phyloP scores from a whole-genome alignment of 2,797 vertebrate genomes.

The Pelodytes ibericus region DNA sequence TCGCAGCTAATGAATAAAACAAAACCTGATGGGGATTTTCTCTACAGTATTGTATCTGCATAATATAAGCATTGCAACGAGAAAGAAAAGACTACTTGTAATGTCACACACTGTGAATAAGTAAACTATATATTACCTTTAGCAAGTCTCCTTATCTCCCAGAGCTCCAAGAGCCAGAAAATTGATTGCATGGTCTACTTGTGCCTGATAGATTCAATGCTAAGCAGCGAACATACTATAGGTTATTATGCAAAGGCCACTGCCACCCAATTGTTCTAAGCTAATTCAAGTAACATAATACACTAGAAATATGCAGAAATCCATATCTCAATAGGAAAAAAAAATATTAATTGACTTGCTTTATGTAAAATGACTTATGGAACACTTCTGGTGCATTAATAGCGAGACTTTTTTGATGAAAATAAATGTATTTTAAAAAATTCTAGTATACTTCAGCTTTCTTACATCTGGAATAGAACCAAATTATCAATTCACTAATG shows the following conservation, averaged over 20 bases:
- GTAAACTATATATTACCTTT: conserved; percentile 23
- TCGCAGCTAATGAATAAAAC: not conserved
- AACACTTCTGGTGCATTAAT: no score
- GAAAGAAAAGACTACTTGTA: not conserved
- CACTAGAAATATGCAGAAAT: not conserved
- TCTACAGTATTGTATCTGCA: not conserved
- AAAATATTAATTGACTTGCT: no score
- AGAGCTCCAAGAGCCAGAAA: not conserved
- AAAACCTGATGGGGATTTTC: not conserved
- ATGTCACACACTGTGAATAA: conserved; percentile 7
- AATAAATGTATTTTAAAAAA: no score
- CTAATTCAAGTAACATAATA: not conserved
- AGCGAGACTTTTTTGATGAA: no score
- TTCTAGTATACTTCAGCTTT: no score
- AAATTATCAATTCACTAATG: not conserved
- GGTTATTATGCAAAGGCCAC: conserved; percentile 4
- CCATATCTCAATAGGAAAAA: not conserved
- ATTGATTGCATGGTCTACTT: conserved; percentile 20
- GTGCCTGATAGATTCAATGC: not conserved
- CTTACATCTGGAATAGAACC: not conserved
- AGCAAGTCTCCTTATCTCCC: conserved; percentile 4
- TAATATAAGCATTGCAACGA: not conserved
- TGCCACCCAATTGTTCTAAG: not conserved
- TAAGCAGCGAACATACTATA: conserved; percentile 6
- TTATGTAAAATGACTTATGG: no score